These are phyloP conservation scores for Fopius arisanus DNA, from an alignment of 1,140 invertebrate genomes.

Conservation along the genomic window DNA sequence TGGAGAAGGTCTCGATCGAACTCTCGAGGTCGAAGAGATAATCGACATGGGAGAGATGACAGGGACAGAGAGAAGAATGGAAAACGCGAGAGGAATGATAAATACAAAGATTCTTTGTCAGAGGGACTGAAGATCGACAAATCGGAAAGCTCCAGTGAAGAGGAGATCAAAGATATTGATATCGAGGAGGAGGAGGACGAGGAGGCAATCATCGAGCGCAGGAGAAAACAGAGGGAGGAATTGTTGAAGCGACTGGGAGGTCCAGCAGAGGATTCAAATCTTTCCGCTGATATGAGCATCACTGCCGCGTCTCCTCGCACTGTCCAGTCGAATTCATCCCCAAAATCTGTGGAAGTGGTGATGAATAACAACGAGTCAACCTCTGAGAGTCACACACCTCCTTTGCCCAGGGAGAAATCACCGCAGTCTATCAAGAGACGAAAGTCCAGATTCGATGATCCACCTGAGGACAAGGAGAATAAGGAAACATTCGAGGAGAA, in stretches of 20 bases:
- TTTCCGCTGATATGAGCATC: slow-evolving; percentile 55
- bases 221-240: slow-evolving; percentile 89
- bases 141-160: slow-evolving; percentile 69
- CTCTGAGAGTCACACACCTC: slow-evolving; percentile 61
- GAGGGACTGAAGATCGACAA: slow-evolving; percentile 76
- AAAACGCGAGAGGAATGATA: slow-evolving; percentile 68
- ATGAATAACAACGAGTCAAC: slow-evolving; percentile 57
- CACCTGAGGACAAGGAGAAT: slow-evolving; percentile 40
- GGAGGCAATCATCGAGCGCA: slow-evolving; percentile 90
- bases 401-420: slow-evolving; percentile 53
- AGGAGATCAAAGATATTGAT: slow-evolving; percentile 78
- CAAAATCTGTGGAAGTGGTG: slow-evolving; percentile 49
- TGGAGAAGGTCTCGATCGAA: slow-evolving; percentile 53
- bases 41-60: slow-evolving; percentile 52
- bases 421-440: slow-evolving; percentile 47
- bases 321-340: slow-evolving; percentile 49
- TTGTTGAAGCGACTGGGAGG: slow-evolving; percentile 78
- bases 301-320: slow-evolving; percentile 49
- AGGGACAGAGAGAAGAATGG: slow-evolving; percentile 61
- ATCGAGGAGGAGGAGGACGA: slow-evolving; percentile 93
- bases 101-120: slow-evolving; percentile 84
- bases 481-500: background rate
- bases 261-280: slow-evolving; percentile 70
- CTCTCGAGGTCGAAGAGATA: slow-evolving; percentile 52
- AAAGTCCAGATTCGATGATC: slow-evolving; percentile 58